Conservation (phyloP, 2,113 vertebrate species). For the Ondatra zibethicus region DNA sequence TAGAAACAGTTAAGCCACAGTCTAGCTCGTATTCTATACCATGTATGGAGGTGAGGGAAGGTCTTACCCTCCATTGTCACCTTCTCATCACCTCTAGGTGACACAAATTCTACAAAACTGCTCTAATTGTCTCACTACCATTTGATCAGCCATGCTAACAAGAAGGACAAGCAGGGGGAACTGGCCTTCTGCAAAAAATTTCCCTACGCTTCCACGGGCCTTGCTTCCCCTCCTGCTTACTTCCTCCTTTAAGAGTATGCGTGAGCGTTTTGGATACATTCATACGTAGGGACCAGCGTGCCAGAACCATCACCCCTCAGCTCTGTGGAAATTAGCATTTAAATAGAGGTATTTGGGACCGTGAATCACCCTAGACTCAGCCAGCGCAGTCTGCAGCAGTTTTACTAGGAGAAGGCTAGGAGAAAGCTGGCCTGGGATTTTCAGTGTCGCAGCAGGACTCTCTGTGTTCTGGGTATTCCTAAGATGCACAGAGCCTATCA, state of each 20-base stretch:
- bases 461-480: background rate
- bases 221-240: background rate
- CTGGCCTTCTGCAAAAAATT: background rate
- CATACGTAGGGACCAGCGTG: slow-evolving; percentile 59
- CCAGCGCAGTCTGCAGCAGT: slow-evolving; percentile 22
- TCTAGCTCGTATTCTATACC: background rate
- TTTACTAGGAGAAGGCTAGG: background rate
- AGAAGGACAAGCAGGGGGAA: background rate
- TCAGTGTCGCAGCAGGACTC: background rate
- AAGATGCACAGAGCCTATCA: background rate
- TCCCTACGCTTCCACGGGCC: background rate
- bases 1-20: background rate
- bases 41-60: background rate
- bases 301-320: slow-evolving; percentile 56
- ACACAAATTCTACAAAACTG: background rate
- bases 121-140: too few species aligned
- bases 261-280: slow-evolving; percentile 48
- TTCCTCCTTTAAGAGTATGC: slow-evolving; percentile 52
- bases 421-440: background rate
- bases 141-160: background rate
- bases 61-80: background rate
- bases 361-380: slow-evolving; percentile 71
- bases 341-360: slow-evolving; percentile 83
- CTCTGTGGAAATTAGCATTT: slow-evolving; percentile 85
- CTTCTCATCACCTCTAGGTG: background rate